Evolutionary conservation across 1,140 invertebrate genomes (phyloP).

Genomic region (Bombus terrestris): DNA sequence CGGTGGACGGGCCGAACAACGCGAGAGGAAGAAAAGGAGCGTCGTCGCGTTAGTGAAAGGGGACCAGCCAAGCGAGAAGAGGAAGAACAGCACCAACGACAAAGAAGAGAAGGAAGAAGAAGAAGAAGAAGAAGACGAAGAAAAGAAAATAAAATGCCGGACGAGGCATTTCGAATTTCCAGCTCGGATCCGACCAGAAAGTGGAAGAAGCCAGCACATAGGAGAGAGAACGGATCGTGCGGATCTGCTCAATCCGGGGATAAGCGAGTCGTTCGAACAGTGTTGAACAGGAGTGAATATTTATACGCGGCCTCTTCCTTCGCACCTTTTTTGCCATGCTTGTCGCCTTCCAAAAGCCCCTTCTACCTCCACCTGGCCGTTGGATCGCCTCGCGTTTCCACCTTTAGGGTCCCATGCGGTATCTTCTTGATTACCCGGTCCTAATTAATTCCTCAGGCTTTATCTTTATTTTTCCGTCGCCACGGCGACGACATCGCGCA

Average conservation of each 20-base stretch:
- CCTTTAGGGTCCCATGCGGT: constrained; percentile 64
- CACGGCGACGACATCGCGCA: constrained; percentile 43
- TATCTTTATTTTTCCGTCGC: constrained; percentile 76
- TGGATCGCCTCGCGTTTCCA: constrained; percentile 37
- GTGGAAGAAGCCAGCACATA: constrained; percentile 11
- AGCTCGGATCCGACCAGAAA: constrained; percentile 53
- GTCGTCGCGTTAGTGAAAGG: constrained; percentile 17
- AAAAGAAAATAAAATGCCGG: constrained; percentile 52
- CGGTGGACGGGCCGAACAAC: constrained; percentile 11
- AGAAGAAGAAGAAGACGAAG: constrained; percentile 31
- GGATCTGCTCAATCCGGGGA: constrained; percentile 73
- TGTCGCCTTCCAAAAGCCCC: constrained; percentile 30
- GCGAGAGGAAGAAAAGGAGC: not conserved
- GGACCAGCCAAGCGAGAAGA: not conserved
- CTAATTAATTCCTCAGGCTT: constrained; percentile 81
- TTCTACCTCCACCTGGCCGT: constrained; percentile 5
- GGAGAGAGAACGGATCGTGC: constrained; percentile 39
- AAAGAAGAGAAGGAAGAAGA: not conserved
- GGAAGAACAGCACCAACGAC: not conserved
- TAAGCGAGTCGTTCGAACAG: constrained; percentile 76
- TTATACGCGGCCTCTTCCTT: constrained; percentile 76
- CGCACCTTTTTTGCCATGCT: constrained; percentile 76
- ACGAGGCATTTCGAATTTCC: constrained; percentile 75
- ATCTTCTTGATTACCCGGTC: constrained; percentile 80
- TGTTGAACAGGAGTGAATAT: constrained; percentile 80